Conservation (phyloP, 2,797 vertebrate genomes). For the Acanthopagrus latus region DNA sequence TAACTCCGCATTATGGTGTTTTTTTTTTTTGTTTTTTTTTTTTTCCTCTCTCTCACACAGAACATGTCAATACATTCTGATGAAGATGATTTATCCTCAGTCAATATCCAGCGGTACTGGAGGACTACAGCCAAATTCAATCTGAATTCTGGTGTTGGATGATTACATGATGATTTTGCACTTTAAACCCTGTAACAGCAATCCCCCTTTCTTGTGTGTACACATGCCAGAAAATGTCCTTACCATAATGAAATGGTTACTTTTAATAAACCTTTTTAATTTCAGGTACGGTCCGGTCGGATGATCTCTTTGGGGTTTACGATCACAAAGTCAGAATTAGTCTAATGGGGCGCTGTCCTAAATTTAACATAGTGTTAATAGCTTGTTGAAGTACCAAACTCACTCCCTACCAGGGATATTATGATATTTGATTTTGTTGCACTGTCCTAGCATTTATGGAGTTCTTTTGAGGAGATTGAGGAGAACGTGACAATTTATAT, state of each 20-base stretch:
- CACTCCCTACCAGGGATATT: no score
- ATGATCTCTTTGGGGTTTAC: neutral
- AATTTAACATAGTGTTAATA: neutral
- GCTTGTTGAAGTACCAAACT: no score
- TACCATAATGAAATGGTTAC: neutral
- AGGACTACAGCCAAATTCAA: neutral
- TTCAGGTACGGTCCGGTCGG: neutral
- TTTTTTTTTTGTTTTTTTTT: neutral
- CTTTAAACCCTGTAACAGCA: neutral
- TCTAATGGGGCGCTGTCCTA: neutral
- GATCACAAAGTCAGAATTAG: neutral
- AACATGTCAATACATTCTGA: constrained; percentile 19
- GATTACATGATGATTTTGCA: constrained; percentile 7
- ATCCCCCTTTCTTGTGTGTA: neutral
- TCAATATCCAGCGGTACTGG: neutral
- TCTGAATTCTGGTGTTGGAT: neutral
- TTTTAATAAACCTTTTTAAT: neutral
- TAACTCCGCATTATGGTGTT: constrained; percentile 37
- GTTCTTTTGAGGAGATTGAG: no score
- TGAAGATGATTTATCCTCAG: constrained; percentile 31
- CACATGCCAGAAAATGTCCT: neutral
- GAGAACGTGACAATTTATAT: neutral
- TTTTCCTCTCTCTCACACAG: neutral
- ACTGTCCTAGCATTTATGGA: no score
- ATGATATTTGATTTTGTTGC: no score